phyloP scores from a whole-genome alignment of 1,140 invertebrate genomes.

The Drosophila tristis region DNA sequence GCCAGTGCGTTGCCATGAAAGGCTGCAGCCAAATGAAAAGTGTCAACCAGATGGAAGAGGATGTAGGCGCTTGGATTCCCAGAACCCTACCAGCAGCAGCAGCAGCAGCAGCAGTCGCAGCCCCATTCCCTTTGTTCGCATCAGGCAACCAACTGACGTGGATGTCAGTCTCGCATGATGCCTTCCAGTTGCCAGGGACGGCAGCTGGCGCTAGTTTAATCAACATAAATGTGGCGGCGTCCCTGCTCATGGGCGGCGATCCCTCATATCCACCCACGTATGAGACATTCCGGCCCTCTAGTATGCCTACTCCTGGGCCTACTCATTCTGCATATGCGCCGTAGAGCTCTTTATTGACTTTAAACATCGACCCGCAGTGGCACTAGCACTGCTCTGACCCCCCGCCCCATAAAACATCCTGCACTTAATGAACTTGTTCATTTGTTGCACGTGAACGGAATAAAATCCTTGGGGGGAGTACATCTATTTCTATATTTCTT shows the following conservation, averaged over 20 bases:
- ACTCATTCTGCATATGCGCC: slow-evolving; percentile 53
- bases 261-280: slow-evolving; percentile 7
- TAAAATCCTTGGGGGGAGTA: slow-evolving; percentile 51
- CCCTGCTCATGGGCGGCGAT: no score
- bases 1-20: slow-evolving; percentile 11
- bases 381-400: slow-evolving; percentile 12
- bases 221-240: slow-evolving; percentile 59
- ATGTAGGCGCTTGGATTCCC: slow-evolving; percentile 22
- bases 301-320: no score
- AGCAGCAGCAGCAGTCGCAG: neutral
- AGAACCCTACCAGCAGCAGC: neutral
- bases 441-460: slow-evolving; percentile 70
- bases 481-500: slow-evolving; percentile 61
- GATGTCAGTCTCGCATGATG: slow-evolving; percentile 3
- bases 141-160: slow-evolving; percentile 22
- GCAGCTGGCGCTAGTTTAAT: slow-evolving; percentile 62
- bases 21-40: slow-evolving; percentile 31
- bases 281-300: neutral
- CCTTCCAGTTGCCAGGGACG: slow-evolving; percentile 5
- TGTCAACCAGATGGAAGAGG: slow-evolving; percentile 28
- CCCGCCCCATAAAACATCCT: slow-evolving; percentile 19
- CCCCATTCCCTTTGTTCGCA: slow-evolving; percentile 14
- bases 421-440: slow-evolving; percentile 73
- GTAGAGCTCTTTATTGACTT: slow-evolving; percentile 44
- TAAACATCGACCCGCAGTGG: slow-evolving; percentile 46